A percentile compares a stretch with the other conserved stretches of the same genome.
phyloP scores from a whole-genome alignment of 2,797 vertebrate species.

The Pitangus sulphuratus region DNA sequence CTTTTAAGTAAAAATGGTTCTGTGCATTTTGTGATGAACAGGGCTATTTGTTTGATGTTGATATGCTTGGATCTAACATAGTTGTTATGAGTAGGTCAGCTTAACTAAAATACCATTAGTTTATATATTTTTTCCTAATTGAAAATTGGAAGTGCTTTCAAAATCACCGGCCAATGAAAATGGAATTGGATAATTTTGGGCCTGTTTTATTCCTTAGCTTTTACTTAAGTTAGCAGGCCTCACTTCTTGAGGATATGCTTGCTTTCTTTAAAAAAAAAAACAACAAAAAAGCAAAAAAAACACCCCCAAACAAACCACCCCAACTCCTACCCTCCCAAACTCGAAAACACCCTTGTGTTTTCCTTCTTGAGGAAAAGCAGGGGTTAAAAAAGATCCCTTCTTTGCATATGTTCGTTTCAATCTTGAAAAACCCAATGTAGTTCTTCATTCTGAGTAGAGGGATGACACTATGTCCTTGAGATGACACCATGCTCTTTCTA shows the following conservation, averaged over 20 bases:
- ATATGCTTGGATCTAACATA: not conserved
- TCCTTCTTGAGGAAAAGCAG: not conserved
- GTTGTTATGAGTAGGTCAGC: not conserved
- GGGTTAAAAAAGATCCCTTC: rapidly evolving
- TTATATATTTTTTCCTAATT: not conserved
- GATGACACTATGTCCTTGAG: not conserved
- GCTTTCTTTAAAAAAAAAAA: not conserved
- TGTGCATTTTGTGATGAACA: not conserved
- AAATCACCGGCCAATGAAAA: not conserved
- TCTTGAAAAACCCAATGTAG: not conserved
- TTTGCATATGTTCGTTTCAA: not conserved
- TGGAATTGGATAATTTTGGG: not conserved
- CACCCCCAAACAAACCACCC: not conserved
- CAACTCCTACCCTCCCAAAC: not conserved
- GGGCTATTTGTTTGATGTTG: not conserved
- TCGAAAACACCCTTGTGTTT: not conserved
- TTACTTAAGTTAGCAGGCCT: not conserved
- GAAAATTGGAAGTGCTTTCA: not conserved
- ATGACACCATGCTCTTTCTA: not conserved
- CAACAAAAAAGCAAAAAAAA: too few relatives aligned
- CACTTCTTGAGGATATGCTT: not conserved
- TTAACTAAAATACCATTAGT: not conserved
- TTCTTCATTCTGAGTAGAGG: not conserved
- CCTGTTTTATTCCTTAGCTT: not conserved
- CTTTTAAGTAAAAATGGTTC: not conserved